Evolutionary conservation across 1,140 invertebrate genomes (phyloP), one percentile per base, ranked within the genome.

Genomic region (Zaprionus kolodkinae): DNA sequence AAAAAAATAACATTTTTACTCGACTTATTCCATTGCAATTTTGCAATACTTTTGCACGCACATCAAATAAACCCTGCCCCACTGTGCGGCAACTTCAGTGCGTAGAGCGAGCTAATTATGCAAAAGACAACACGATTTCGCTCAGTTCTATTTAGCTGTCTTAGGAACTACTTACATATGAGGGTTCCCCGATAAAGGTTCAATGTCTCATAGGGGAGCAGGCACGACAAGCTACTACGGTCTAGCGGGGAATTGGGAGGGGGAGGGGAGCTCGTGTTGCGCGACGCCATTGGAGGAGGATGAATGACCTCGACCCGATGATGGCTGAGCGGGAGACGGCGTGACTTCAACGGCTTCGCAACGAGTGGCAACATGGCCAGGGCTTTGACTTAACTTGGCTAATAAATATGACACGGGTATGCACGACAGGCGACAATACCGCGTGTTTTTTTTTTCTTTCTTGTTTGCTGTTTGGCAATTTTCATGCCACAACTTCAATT

Each of bases 321-420:
- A 21, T 21, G 13, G 38, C 13, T 21, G 21, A 21, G 21, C 21
- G 38, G 38, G 38, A 40, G 38, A 6, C 40, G 40, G 6, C 38
- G 15, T 27, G 15, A 60, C 71, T 73, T 73, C n/a, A 68, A 73
- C 21, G 71, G 64, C 71, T 73, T 72, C 70, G 11, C 63, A 60
- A 36, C 6, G 50, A 21, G 21, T 13, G 17, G 11, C 33, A 10
- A 25, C 13, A 15, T 45, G 38, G 17, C 9, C 17, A 66, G 71
- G 67, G 56, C 71, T 50, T 68, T 73, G 71, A 73, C 71, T 68
- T 73, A 64, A 73, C 71, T 68, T 73, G 71, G 64, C 63, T 52
- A 67, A 72, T 72, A 71, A 56, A 64, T 64, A 48, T 52, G 62
- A 57, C 63, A 52, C 55, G 45, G 33, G 55, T 48, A 60, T 45